phyloP scores from a whole-genome alignment of 2,797 vertebrate species.

The Lemur catta region DNA sequence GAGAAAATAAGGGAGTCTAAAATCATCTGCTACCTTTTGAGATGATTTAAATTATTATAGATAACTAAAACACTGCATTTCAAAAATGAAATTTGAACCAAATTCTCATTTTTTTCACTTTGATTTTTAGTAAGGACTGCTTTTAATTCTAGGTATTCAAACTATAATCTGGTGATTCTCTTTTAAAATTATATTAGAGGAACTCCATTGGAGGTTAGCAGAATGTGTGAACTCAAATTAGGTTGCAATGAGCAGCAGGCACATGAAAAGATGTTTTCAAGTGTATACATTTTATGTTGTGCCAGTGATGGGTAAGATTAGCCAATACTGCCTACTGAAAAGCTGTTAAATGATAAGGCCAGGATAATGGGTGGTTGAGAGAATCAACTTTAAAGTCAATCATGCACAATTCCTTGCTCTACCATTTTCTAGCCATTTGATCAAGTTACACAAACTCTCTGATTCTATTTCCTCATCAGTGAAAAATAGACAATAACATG shows the following conservation, averaged over 20 bases:
- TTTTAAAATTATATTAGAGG: neutral
- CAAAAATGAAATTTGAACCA: constrained; percentile 41
- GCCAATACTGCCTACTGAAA: neutral
- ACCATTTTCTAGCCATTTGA: neutral
- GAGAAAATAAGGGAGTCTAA: constrained; percentile 59
- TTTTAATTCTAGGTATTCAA: constrained; percentile 61
- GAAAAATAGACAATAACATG: neutral
- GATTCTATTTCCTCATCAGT: neutral
- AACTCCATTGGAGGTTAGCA: neutral
- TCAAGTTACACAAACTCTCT: neutral
- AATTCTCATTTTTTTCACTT: constrained; percentile 54
- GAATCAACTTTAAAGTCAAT: neutral
- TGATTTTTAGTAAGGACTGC: constrained; percentile 15
- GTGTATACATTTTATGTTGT: neutral
- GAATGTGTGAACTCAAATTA: neutral
- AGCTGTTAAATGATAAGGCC: neutral
- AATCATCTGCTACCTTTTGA: constrained; percentile 33
- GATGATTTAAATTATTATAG: constrained; percentile 33
- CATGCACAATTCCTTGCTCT: neutral
- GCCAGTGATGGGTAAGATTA: neutral
- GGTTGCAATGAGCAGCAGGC: neutral
- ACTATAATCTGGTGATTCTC: neutral
- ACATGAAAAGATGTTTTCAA: neutral
- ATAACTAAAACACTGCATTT: constrained; percentile 65
- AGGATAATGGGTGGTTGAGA: neutral